A percentile compares a stretch with the other conserved stretches of the same genome.
Evolutionary conservation across 35 echinoderm and acorn worm species (phyloP).

Genomic region (Apostichopus californicus): DNA sequence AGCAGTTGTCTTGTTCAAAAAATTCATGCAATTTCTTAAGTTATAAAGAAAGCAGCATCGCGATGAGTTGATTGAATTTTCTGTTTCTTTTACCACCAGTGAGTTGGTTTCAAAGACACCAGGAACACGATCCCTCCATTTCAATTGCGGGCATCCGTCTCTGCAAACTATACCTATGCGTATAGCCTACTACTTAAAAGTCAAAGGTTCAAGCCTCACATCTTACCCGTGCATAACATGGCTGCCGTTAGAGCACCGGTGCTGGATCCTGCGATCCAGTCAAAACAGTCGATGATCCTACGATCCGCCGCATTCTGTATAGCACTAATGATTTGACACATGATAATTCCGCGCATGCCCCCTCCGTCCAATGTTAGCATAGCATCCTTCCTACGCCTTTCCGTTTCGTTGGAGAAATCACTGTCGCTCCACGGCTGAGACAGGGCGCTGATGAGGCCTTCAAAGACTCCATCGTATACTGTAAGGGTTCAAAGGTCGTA

Average conservation of each 20-base stretch:
- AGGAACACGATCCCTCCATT: no score
- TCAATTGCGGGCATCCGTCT: no score
- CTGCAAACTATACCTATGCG: no score
- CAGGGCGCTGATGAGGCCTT: neutral
- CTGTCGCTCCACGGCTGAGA: neutral
- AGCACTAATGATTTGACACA: neutral
- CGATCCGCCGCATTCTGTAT: neutral
- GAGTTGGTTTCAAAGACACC: no score
- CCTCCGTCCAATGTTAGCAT: conserved; percentile 36
- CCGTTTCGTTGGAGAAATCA: no score
- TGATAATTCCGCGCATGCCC: conserved; percentile 36
- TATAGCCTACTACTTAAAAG: no score
- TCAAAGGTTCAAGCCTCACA: no score
- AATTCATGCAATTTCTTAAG: no score
- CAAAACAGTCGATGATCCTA: conserved; percentile 7
- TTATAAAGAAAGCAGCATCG: no score
- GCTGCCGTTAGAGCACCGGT: conserved; percentile 14
- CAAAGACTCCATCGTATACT: neutral
- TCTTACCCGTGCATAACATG: conserved; percentile 7
- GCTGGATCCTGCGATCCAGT: conserved; percentile 42
- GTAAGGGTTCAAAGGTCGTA: neutral
- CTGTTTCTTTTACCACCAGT: no score
- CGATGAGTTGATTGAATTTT: no score
- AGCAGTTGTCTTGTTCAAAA: no score
- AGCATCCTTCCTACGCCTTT: neutral